These are phyloP conservation scores for Sminthurinus aureus DNA, from an alignment of 2,888 invertebrate genomes.

Conservation along the genomic window DNA sequence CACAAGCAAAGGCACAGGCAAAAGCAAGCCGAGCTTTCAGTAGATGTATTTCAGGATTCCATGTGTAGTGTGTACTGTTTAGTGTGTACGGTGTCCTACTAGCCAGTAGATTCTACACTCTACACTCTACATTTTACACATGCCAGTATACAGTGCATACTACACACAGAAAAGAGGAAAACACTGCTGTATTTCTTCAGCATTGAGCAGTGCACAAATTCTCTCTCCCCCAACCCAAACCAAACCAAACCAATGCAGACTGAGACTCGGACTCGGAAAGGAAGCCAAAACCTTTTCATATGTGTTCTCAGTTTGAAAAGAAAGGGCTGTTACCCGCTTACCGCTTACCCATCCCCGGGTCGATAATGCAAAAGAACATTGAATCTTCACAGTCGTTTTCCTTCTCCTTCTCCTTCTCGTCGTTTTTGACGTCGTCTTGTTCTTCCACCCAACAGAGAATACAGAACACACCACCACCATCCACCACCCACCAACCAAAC, in stretches of 20 bases:
- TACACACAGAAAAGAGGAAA: not conserved
- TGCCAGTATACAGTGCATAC: not conserved
- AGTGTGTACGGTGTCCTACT: not conserved
- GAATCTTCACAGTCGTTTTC: not conserved
- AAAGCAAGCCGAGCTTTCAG: conserved; percentile 2
- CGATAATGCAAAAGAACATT: conserved; percentile 39
- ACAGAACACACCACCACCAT: conserved; percentile 23
- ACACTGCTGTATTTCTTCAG: too few relatives aligned
- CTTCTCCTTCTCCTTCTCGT: too few relatives aligned
- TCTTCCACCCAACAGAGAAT: not conserved
- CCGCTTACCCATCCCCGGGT: conserved; percentile 32
- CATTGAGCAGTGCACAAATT: not conserved
- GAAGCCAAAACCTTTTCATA: too few relatives aligned
- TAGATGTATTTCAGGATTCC: not conserved
- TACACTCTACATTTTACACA: too few relatives aligned
- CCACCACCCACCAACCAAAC: conserved; percentile 31
- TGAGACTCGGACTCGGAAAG: not conserved
- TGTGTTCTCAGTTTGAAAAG: not conserved
- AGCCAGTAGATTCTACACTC: not conserved
- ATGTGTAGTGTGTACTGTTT: not conserved
- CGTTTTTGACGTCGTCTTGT: too few relatives aligned
- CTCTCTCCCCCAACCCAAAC: too few relatives aligned
- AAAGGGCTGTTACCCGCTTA: conserved; percentile 4
- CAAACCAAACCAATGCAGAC: not conserved
- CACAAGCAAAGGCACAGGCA: not conserved